Evolutionary conservation across 2,797 vertebrate genomes (phyloP), one percentile per base, ranked within the genome.

Genomic region (Centroberyx gerrardi): DNA sequence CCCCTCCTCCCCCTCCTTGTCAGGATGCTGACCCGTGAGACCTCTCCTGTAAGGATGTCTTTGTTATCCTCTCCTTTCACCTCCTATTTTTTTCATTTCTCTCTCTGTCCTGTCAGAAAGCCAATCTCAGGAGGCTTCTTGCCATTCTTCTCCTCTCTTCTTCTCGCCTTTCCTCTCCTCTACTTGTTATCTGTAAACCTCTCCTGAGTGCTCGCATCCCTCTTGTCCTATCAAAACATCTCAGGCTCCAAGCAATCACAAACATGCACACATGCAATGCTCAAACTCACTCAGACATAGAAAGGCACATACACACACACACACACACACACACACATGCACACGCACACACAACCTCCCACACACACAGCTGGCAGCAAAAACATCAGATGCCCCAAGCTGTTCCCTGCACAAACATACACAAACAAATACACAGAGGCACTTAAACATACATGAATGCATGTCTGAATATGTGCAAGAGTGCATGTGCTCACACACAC

Each of bases 61-160:
- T 81, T 79, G 44, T 78, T 68, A 14, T 59, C 31, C 49, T 59
- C 59, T 52, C 6, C 9, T 81, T 63, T 75, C 65, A 71, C 60
- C 49, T 42, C 29, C 13, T 28, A 2, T 0, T 44, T 27, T 65
- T 29, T 28, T 18, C 14, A n/a, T 59, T 62, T 15, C 31, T 68
- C 44, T 18, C 36, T 38, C 42, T 49, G 33, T 63, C 44, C 28
- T 61, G 56, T 75, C 61, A 83, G 36, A 71, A 79, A 83, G 33
- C 67, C 31, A 66, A 67, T 81, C 52, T 72, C 71, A 18, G 31
- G 62, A 68, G 75, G 58, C 42, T 8, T 46, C 17, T 63, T n/a
- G 18, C 22, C 42, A 14, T 38, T 52, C 42, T 59, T 60, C 38
- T 2, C 22, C 33, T 46, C 10, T 8, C 27, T 6, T 62, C 27